Percentiles rank a stretch among this genome's conserved stretches.
These are phyloP conservation scores for Elephantulus edwardii DNA, from an alignment of 2,113 vertebrate genomes.

Conservation along the genomic window DNA sequence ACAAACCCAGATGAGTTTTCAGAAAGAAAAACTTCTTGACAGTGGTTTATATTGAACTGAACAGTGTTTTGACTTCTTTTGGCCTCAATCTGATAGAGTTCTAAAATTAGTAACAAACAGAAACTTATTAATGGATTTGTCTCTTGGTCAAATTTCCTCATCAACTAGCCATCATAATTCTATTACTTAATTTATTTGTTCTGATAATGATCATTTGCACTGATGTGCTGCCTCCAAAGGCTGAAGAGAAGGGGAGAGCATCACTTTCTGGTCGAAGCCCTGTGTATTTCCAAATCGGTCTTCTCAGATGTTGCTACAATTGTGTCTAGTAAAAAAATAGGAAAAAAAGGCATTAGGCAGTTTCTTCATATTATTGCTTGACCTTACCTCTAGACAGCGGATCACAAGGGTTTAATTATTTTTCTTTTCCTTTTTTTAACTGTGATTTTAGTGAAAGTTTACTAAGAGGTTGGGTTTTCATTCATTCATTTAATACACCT, in stretches of 20 bases:
- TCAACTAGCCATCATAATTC: slow-evolving; percentile 42
- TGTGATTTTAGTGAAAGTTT: too few relatives aligned
- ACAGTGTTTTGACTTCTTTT: slow-evolving; percentile 75
- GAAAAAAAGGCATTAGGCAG: neutral
- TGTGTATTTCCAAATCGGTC: neutral
- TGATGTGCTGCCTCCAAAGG: neutral
- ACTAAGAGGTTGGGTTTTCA: too few relatives aligned
- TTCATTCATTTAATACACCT: too few relatives aligned
- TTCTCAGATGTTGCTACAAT: neutral
- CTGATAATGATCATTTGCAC: slow-evolving; percentile 53
- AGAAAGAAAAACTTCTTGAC: neutral
- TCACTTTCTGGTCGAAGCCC: neutral
- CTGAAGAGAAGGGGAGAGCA: neutral
- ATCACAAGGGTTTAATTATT: too few relatives aligned
- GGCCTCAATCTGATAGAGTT: slow-evolving; percentile 64
- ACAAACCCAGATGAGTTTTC: neutral
- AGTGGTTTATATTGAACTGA: slow-evolving; percentile 49
- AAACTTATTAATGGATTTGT: slow-evolving; percentile 79
- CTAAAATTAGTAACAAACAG: slow-evolving; percentile 82
- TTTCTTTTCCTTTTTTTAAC: too few relatives aligned
- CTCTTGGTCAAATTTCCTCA: slow-evolving; percentile 72
- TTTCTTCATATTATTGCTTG: neutral
- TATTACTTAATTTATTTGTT: slow-evolving; percentile 53
- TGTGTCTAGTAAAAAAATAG: neutral
- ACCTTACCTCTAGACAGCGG: neutral